Conservation (phyloP, 1,140 invertebrate genomes). For the Platorchestia sp. region DNA sequence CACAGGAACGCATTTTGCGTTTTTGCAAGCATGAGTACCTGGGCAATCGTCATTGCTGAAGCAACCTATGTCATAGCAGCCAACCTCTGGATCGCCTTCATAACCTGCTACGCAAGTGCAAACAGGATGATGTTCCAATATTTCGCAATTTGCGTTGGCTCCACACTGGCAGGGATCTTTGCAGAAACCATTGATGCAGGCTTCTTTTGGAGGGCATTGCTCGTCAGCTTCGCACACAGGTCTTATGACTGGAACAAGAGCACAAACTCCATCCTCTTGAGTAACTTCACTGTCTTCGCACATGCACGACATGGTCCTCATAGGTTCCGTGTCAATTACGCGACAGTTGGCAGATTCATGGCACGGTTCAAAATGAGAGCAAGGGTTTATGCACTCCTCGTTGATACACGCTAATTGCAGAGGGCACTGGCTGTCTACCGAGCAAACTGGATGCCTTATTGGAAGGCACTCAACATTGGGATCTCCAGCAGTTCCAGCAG, state of each 20-base stretch:
- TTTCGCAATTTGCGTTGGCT: slow-evolving; percentile 69
- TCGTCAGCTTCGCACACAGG: slow-evolving; percentile 66
- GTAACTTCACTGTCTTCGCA: slow-evolving; percentile 81
- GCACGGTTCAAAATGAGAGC: slow-evolving; percentile 83
- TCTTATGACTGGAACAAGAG: slow-evolving; percentile 70
- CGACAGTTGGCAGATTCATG: slow-evolving; percentile 83
- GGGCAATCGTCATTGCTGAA: slow-evolving; percentile 80
- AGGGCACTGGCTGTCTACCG: slow-evolving; percentile 85
- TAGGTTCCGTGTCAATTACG: slow-evolving; percentile 83
- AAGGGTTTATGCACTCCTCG: slow-evolving; percentile 87
- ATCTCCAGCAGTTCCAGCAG: slow-evolving; percentile 79
- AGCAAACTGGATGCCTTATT: slow-evolving; percentile 82
- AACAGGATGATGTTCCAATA: slow-evolving; percentile 69
- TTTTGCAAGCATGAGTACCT: slow-evolving; percentile 84
- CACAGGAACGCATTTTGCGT: slow-evolving; percentile 83
- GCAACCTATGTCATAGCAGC: slow-evolving; percentile 85
- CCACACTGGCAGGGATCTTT: slow-evolving; percentile 70
- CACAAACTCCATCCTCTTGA: slow-evolving; percentile 81
- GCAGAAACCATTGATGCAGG: slow-evolving; percentile 69
- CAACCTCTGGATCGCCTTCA: slow-evolving; percentile 74
- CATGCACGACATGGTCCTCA: slow-evolving; percentile 89
- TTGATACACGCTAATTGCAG: slow-evolving; percentile 84
- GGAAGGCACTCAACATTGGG: slow-evolving; percentile 84
- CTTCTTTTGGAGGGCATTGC: slow-evolving; percentile 69
- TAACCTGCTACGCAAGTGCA: slow-evolving; percentile 69